These are phyloP conservation scores for Aeoliscus strigatus DNA, from an alignment of 2,797 vertebrate genomes.

Conservation along the genomic window DNA sequence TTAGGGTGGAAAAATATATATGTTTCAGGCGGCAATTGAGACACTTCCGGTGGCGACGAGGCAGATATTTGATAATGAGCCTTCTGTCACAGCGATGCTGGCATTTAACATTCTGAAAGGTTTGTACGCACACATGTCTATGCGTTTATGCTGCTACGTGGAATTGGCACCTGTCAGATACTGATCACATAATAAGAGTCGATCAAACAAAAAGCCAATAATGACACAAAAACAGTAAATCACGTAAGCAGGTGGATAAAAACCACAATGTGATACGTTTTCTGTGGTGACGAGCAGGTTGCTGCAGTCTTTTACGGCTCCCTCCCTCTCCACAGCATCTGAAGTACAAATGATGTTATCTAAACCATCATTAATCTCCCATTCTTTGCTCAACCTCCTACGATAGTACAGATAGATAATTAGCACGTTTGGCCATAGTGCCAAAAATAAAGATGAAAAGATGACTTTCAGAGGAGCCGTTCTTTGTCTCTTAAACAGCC, in stretches of 20 bases:
- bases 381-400: constrained; percentile 22
- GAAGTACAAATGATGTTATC: constrained; percentile 19
- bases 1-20: constrained; percentile 60
- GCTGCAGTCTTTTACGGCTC: too few relatives aligned
- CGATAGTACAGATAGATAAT: constrained; percentile 36
- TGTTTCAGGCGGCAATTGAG: constrained; percentile 65
- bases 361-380: constrained; percentile 15
- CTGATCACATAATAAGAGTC: too few relatives aligned
- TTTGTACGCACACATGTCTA: constrained; percentile 1
- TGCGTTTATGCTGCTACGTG: neutral
- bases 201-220: too few relatives aligned
- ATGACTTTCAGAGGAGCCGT: constrained; percentile 30
- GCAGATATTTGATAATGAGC: constrained; percentile 63
- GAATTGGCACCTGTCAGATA: too few relatives aligned
- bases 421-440: constrained; percentile 30
- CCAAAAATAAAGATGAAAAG: constrained; percentile 48
- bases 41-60: constrained; percentile 47
- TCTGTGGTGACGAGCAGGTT: too few relatives aligned
- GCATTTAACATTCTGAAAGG: constrained; percentile 35
- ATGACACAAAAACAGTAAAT: too few relatives aligned
- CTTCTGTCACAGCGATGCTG: constrained; percentile 22
- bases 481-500: constrained; percentile 27
- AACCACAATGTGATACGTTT: too few relatives aligned
- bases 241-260: too few relatives aligned
- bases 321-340: constrained; percentile 20